Evolutionary conservation across 2,113 vertebrate genomes (phyloP), one percentile per base, ranked within the genome.

Genomic region (Eulemur rufifrons): DNA sequence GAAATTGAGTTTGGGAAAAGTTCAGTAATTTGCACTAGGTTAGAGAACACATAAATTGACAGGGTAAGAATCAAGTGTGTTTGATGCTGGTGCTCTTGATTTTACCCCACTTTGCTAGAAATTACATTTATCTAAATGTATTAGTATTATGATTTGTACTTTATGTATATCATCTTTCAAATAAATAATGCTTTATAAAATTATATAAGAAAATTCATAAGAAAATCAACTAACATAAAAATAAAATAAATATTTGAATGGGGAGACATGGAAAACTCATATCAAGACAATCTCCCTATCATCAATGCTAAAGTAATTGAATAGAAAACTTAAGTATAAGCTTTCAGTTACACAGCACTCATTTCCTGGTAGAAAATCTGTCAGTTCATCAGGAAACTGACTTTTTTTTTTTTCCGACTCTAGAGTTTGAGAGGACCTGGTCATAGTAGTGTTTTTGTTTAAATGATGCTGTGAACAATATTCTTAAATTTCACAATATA

Each of bases 321-420:
- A 73, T 25, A 84, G 59, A 88, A 83, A 86, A 39, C 7, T 78
- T 92, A 64, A 18, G 2, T 52, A 34, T 59, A 80, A 87, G 21
- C 66, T 76, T 96, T 89, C 39, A 64, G 25, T 84, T 81, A 6
- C 2, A 54, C 0, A 50, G 17, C 10, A 50, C 45, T 96, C 39
- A 73, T 81, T 96, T 92, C 34, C 39, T 88, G 3, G 3, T 66
- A 47, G 47, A 94, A 97, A 90, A 80, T 45, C 15, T 95, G 42
- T 92, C 63, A 94, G 23, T 84, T 88, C 64, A 82, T 69, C 20
- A 81, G 37, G 13, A 76, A 80, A 91, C 45, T 66, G 25, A n/a
- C 3, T 69, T n/a, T 59, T 78, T 85, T 74, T 78, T 85, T 74
- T 76, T 63, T 23, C 9, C 32, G 25, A 76, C 20, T 71, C 34